Conservation (phyloP, 37 sponge, comb jelly and placozoan genomes). For the Eunapius fragilis region DNA sequence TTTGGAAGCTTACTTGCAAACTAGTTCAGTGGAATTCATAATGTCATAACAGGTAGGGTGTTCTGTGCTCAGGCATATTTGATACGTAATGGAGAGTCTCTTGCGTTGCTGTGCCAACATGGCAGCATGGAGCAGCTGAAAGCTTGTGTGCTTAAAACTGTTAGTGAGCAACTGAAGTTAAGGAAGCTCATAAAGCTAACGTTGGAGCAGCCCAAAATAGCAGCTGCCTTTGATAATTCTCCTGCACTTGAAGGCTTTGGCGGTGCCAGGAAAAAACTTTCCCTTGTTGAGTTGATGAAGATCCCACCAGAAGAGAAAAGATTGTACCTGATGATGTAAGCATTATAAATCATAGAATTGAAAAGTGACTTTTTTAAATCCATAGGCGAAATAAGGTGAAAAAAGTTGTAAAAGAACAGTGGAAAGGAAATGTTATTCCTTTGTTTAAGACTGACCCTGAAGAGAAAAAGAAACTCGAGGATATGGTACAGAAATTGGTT, state of each 20-base stretch:
- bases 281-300: not conserved
- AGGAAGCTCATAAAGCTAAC: slow-evolving; percentile 11
- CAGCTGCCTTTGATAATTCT: not conserved
- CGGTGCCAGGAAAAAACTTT: slow-evolving; percentile 1
- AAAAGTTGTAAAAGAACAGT: not conserved
- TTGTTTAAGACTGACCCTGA: not conserved
- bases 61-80: not conserved
- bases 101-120: not conserved
- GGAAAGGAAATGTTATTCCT: slow-evolving; percentile 14
- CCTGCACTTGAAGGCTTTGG: not conserved
- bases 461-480: not conserved
- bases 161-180: slow-evolving; percentile 6
- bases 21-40: not conserved
- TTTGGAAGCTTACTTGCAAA: not conserved
- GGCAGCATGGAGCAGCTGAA: slow-evolving; percentile 11
- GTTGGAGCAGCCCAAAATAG: not conserved
- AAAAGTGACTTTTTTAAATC: slow-evolving; percentile 1
- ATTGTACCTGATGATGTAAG: slow-evolving; percentile 30
- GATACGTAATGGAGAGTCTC: slow-evolving; percentile 4
- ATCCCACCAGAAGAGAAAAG: slow-evolving; percentile 8
- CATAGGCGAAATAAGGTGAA: slow-evolving; percentile 10
- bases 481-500: slow-evolving; percentile 7
- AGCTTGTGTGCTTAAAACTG: slow-evolving; percentile 4
- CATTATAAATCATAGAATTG: not conserved
- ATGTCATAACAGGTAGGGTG: slow-evolving; percentile 4